A percentile compares a stretch with the other conserved stretches of the same genome.
phyloP scores from a whole-genome alignment of 2,113 vertebrate species.

The Phainopepla nitens region DNA sequence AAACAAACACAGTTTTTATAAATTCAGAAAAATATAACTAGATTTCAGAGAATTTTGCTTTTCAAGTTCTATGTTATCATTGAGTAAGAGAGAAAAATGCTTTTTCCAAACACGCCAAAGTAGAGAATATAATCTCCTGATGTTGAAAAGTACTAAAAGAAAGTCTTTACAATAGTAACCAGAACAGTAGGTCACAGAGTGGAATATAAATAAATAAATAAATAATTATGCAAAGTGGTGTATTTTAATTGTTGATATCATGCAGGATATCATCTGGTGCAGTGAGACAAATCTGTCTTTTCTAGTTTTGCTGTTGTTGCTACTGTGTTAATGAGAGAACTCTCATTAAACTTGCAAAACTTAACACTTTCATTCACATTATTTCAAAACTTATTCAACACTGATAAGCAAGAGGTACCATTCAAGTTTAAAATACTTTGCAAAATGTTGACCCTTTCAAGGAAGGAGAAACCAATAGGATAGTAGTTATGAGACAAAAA shows the following conservation, averaged over 20 bases:
- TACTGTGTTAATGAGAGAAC: neutral
- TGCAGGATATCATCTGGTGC: neutral
- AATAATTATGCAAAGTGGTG: accelerated
- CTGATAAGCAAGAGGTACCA: neutral
- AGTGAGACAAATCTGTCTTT: neutral
- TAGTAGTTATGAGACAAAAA: neutral
- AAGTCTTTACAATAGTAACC: neutral
- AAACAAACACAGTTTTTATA: neutral
- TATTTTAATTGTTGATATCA: neutral
- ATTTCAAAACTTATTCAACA: neutral
- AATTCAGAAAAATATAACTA: neutral
- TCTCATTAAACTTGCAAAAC: neutral
- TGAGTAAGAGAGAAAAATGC: neutral
- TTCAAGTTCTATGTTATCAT: neutral
- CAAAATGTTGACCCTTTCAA: neutral
- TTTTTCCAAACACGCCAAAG: neutral
- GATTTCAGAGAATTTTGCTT: neutral
- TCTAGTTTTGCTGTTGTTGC: neutral
- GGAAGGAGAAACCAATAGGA: neutral
- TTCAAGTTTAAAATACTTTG: neutral
- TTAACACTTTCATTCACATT: neutral
- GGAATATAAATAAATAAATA: neutral
- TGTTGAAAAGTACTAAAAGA: neutral
- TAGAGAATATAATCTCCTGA: neutral
- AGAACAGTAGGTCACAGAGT: neutral